Evolutionary conservation across 2,113 vertebrate genomes (phyloP).

Genomic region (Myxocyprinus asiaticus): DNA sequence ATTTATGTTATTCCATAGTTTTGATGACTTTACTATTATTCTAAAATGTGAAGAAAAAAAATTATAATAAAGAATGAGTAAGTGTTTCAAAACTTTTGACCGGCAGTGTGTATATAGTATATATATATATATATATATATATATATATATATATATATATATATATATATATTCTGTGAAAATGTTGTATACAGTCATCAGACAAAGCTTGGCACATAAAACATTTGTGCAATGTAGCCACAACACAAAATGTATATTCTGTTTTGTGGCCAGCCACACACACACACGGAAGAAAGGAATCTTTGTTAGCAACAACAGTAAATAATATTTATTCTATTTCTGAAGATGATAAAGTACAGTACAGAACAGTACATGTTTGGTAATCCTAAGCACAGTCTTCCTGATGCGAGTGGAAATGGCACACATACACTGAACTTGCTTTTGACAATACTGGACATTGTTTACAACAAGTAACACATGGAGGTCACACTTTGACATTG

Average conservation of each 20-base stretch:
- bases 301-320: background rate
- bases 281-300: background rate
- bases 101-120: too few relatives aligned
- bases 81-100: too few relatives aligned
- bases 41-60: too few relatives aligned
- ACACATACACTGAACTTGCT: conserved; percentile 33
- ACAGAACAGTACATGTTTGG: conserved; percentile 12
- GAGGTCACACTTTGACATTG: conserved; percentile 9
- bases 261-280: background rate
- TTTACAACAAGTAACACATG: conserved; percentile 11
- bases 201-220: too few relatives aligned
- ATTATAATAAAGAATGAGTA: too few relatives aligned
- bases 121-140: too few relatives aligned
- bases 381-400: background rate
- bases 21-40: too few relatives aligned
- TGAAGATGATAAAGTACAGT: conserved; percentile 12
- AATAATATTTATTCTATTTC: conserved; percentile 38
- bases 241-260: background rate
- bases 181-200: too few relatives aligned
- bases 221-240: too few relatives aligned
- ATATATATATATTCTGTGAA: too few relatives aligned
- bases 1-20: too few relatives aligned
- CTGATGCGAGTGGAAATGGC: conserved; percentile 2
- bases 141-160: too few relatives aligned
- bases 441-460: conserved; percentile 25